Percentiles rank a stretch among this genome's conserved stretches.
phyloP scores from a whole-genome alignment of 2,888 invertebrate species.

The Philereme vetulata region DNA sequence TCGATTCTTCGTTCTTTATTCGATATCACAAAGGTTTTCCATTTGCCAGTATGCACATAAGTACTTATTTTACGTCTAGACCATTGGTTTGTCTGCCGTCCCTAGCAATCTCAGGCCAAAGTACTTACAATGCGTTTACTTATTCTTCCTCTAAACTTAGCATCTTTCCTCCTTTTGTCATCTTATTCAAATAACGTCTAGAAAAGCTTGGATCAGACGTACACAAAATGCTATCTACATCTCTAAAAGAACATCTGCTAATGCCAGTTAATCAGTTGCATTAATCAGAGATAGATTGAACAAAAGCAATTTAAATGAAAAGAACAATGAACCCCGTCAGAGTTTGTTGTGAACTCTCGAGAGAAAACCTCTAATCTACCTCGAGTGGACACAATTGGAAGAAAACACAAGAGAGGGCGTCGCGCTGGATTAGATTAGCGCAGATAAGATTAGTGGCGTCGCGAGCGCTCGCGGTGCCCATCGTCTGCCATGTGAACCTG shows the following conservation, averaged over 20 bases:
- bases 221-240: slow-evolving; percentile 23
- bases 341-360: slow-evolving; percentile 65
- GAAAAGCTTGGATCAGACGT: slow-evolving; percentile 12
- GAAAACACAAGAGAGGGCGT: slow-evolving; percentile 80
- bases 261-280: slow-evolving; percentile 31
- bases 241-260: slow-evolving; percentile 31
- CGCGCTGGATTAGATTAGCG: slow-evolving; percentile 78
- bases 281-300: slow-evolving; percentile 35
- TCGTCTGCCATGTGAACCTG: slow-evolving; percentile 61
- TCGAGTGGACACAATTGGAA: slow-evolving; percentile 81
- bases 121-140: slow-evolving; percentile 4
- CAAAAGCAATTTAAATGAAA: slow-evolving; percentile 42
- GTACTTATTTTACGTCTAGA: slow-evolving; percentile 12
- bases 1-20: background rate
- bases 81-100: slow-evolving; percentile 8
- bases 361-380: slow-evolving; percentile 79
- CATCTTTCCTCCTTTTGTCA: slow-evolving; percentile 5
- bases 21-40: background rate
- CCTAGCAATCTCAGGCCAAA: background rate
- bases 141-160: slow-evolving; percentile 8
- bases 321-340: slow-evolving; percentile 60
- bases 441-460: slow-evolving; percentile 78
- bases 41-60: slow-evolving; percentile 1
- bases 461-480: slow-evolving; percentile 45
- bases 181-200: slow-evolving; percentile 18